phyloP scores from a whole-genome alignment of 2,888 invertebrate genomes.

The Hanleya hanleyi region DNA sequence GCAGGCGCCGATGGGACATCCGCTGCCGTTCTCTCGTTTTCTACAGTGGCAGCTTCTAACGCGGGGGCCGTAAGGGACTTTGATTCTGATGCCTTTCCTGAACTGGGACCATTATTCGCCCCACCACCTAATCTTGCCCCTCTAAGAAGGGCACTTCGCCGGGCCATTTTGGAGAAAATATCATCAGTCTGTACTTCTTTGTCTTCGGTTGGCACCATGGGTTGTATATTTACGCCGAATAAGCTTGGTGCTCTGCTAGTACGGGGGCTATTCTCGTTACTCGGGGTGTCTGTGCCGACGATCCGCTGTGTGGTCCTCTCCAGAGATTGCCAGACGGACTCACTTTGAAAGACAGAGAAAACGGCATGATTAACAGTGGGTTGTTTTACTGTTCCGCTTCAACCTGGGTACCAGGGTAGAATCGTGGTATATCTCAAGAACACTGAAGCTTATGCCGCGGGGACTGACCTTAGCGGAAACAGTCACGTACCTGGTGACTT shows the following conservation, averaged over 20 bases:
- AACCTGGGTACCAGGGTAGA: no score
- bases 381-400: no score
- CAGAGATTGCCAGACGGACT: constrained; percentile 57
- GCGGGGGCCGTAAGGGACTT: background rate
- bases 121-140: background rate
- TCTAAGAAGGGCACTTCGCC: background rate
- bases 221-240: background rate
- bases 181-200: constrained; percentile 18
- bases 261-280: background rate
- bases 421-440: no score
- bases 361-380: background rate
- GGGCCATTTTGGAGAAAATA: background rate
- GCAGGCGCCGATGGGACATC: no score
- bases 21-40: background rate
- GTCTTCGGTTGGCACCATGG: constrained; percentile 1
- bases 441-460: no score
- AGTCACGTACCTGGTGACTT: no score
- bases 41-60: background rate
- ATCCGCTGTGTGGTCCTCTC: constrained; percentile 55
- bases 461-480: no score
- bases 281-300: constrained; percentile 18
- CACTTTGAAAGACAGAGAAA: constrained; percentile 43
- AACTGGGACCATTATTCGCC: background rate
- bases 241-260: background rate
- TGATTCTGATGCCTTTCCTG: background rate